Conservation (phyloP, 2,888 invertebrate genomes). For the Diarsia rubi region DNA sequence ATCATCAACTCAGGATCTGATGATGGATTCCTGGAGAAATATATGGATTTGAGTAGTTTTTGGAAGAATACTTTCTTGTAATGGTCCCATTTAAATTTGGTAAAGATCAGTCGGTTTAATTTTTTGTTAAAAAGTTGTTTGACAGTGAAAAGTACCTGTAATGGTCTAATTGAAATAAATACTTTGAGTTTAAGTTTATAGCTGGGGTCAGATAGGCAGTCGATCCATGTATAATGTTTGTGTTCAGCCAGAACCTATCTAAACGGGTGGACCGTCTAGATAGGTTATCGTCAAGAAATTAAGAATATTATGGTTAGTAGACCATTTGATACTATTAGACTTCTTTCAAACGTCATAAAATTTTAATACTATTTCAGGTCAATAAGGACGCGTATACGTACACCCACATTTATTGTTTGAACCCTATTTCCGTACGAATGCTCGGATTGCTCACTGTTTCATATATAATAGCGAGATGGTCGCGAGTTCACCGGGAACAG, state of each 20-base stretch:
- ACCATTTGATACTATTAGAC: neutral
- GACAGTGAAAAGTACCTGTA: no score
- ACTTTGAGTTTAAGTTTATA: no score
- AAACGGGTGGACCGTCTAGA: no score
- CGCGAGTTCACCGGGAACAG: neutral
- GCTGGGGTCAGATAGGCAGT: neutral
- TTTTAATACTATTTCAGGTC: neutral
- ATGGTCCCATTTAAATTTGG: no score
- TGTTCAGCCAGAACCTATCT: no score
- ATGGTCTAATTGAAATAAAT: no score
- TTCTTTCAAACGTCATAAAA: neutral
- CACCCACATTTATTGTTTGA: neutral
- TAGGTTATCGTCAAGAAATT: neutral
- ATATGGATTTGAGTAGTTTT: no score
- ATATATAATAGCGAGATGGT: neutral
- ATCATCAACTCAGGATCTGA: no score
- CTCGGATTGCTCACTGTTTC: conserved; percentile 19
- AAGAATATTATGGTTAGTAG: neutral
- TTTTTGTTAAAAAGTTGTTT: no score
- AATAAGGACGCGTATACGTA: neutral
- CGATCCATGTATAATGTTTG: neutral
- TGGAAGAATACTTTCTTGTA: no score
- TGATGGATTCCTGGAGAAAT: no score
- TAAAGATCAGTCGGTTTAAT: no score
- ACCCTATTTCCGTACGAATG: conserved; percentile 10